Base-by-base conservation (phyloP, 2,888 invertebrate species). In the Sarcophaga subvicina region DNA sequence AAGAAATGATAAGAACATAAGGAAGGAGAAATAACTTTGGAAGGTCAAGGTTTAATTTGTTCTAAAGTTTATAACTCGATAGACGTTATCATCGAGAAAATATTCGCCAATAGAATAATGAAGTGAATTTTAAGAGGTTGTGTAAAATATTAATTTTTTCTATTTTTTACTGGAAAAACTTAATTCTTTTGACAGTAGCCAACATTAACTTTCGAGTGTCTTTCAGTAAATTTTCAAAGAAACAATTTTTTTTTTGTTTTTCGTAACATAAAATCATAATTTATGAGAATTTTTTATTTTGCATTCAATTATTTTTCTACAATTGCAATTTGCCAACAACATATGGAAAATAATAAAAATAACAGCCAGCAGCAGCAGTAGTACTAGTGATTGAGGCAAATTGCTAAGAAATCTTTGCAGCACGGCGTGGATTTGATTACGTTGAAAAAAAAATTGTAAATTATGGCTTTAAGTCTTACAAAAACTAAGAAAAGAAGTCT, bases 281-380 rank as follows among this genome's bases (percentile, higher is more conserved):
- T 77, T 83, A 75, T 62, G 20, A 20, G 66, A 81, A 82, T 49
- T 14, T 49, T 49, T 49, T 49, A 49, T 45, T 82, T 77, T 64
- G 64, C 72, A 47, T 67, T 59, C 80, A 77, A 86, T 86, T 75
- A 86, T 83, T 77, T 67, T 75, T 49, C 49, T 78, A 78, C 80
- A 77, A 83, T 78, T 80, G 69, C 86, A 78, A 86, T 78, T 86
- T 86, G 83, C 83, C 71, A 70, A 69, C 83, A 70, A 69, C 83
- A 83, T 47, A 71, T 73, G 25, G 73, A 75, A 81, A 73, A 70
- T 54, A 22, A 22, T 25, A 45, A 77, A 73, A 37, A 37, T 8
- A 37, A 8, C 37, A 6, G 6, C 37, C 37, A 37, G 37, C 37
- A 37, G 37, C 37, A 37, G 6, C 6, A 6, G 37, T 0, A 37